phyloP scores from a whole-genome alignment of 2,888 invertebrate genomes.

The Fabriciana adippe region DNA sequence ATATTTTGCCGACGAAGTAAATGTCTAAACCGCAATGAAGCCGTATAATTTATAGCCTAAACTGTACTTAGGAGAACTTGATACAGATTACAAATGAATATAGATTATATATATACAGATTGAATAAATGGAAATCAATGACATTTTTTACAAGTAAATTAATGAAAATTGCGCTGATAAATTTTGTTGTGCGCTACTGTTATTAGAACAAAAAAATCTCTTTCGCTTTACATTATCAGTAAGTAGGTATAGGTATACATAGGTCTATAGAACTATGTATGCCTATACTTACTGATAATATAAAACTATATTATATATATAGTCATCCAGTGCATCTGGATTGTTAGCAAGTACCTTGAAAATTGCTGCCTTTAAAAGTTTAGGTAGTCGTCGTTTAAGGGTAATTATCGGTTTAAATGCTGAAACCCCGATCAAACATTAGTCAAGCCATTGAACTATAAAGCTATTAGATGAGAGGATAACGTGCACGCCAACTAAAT shows the following conservation, averaged over 20 bases:
- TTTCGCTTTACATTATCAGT: too few species aligned
- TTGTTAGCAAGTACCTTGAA: too few species aligned
- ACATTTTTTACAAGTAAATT: not conserved
- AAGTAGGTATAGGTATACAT: too few species aligned
- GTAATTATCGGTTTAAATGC: constrained; percentile 45
- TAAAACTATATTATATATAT: too few species aligned
- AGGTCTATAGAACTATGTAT: too few species aligned
- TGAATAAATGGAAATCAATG: constrained; percentile 2
- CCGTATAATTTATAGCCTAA: constrained; percentile 19
- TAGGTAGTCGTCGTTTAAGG: not conserved
- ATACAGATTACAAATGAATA: constrained; percentile 12
- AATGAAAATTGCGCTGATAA: not conserved
- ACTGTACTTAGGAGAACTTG: constrained; percentile 12
- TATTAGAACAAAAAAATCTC: too few species aligned
- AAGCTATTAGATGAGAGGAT: constrained; percentile 61
- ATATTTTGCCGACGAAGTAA: constrained; percentile 4
- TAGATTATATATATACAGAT: not conserved
- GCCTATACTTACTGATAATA: too few species aligned
- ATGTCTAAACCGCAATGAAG: constrained; percentile 19
- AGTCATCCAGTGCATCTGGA: too few species aligned
- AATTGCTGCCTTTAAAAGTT: not conserved
- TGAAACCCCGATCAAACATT: constrained; percentile 67
- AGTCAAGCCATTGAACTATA: constrained; percentile 61
- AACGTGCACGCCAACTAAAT: constrained; percentile 51
- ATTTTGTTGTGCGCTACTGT: not conserved